Conservation (phyloP, 2,113 vertebrate species). For the Periophthalmus modestus region DNA sequence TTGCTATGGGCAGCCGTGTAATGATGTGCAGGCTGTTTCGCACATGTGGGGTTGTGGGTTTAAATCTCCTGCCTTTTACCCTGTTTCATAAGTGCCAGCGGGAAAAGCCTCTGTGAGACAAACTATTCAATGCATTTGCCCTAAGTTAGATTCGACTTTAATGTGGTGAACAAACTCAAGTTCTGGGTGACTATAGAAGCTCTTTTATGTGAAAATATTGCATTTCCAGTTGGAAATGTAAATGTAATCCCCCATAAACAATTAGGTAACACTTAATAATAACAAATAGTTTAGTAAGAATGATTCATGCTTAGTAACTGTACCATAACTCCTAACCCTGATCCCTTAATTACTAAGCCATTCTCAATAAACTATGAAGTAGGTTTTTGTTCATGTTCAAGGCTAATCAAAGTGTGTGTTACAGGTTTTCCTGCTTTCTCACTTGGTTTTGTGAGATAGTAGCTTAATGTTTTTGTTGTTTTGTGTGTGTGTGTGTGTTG, state of each 20-base stretch:
- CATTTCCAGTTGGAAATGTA: not conserved
- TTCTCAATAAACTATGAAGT: too few species aligned
- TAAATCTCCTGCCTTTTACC: slow-evolving; percentile 7
- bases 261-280: not conserved
- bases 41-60: slow-evolving; percentile 25
- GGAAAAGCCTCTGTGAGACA: slow-evolving; percentile 5
- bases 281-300: too few species aligned
- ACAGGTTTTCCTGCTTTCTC: too few species aligned
- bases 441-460: too few species aligned
- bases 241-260: not conserved
- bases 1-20: slow-evolving; percentile 40
- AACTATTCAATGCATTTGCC: slow-evolving; percentile 11
- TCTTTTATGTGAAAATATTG: not conserved
- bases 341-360: too few species aligned
- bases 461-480: too few species aligned
- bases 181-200: not conserved
- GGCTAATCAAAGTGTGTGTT: too few species aligned
- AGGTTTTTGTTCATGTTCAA: too few species aligned
- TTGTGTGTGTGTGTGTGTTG: too few species aligned
- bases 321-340: too few species aligned
- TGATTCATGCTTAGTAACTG: too few species aligned
- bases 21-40: slow-evolving; percentile 41
- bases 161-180: slow-evolving; percentile 7
- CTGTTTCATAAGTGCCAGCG: not conserved
- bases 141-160: slow-evolving; percentile 28